Evolutionary conservation across 2,888 invertebrate species (phyloP).

Genomic region (Octodonta nipae): DNA sequence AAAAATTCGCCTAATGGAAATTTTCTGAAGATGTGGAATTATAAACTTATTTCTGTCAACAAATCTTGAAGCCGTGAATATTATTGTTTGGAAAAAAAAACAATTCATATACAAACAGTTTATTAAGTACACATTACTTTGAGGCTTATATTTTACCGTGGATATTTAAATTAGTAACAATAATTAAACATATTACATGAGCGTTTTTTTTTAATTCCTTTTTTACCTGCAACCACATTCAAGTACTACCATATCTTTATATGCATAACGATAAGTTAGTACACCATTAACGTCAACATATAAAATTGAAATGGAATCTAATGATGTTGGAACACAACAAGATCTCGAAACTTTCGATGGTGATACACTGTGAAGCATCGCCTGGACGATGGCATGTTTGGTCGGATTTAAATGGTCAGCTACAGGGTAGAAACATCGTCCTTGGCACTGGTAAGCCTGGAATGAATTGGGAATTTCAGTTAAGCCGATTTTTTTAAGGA

Average conservation of each 20-base stretch:
- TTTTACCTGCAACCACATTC: slow-evolving; percentile 50
- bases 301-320: slow-evolving; percentile 50
- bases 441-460: slow-evolving; percentile 44
- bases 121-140: no score
- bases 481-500: no score
- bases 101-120: no score
- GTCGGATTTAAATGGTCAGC: slow-evolving; percentile 43
- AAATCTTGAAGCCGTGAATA: no score
- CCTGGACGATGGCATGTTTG: slow-evolving; percentile 39
- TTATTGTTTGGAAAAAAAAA: no score
- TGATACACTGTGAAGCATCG: slow-evolving; percentile 36
- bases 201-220: no score
- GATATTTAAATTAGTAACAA: no score
- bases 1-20: no score
- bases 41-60: no score
- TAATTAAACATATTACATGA: no score
- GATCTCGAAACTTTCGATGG: slow-evolving; percentile 33
- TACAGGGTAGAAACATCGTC: slow-evolving; percentile 43
- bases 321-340: slow-evolving; percentile 50
- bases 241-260: slow-evolving; percentile 51
- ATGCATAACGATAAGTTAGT: slow-evolving; percentile 48
- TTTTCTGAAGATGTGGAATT: no score
- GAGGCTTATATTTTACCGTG: no score
- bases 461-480: slow-evolving; percentile 2
- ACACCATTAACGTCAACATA: slow-evolving; percentile 46